phyloP scores from a whole-genome alignment of 2,113 vertebrate genomes.

The Empidonax alnorum region DNA sequence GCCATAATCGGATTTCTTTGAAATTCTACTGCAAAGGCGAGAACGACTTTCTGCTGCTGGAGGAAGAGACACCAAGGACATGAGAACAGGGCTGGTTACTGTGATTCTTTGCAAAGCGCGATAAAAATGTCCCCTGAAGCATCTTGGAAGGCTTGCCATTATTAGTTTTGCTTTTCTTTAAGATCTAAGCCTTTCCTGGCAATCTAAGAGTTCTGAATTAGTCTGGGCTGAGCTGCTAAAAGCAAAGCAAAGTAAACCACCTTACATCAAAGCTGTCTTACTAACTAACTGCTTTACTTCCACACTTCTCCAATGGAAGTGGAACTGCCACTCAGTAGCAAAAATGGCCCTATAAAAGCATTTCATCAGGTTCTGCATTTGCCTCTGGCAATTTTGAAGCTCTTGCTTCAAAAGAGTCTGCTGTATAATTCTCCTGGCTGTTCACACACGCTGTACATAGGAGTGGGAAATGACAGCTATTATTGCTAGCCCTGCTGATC shows the following conservation, averaged over 20 bases:
- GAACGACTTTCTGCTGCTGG: background rate
- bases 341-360: background rate
- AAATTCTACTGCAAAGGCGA: background rate
- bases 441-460: background rate
- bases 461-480: background rate
- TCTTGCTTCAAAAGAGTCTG: background rate
- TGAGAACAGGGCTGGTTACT: background rate
- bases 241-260: constrained; percentile 23
- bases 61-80: background rate
- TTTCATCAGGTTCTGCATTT: background rate
- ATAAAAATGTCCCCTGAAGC: background rate
- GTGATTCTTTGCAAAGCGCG: background rate
- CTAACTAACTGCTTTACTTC: background rate
- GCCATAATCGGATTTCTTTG: background rate
- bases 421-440: background rate
- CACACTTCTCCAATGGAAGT: background rate
- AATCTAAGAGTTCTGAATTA: background rate
- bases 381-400: background rate
- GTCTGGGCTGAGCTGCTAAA: background rate
- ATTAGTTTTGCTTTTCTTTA: constrained; percentile 11
- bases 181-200: background rate
- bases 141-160: background rate
- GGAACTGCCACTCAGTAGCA: background rate
- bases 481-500: background rate
- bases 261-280: constrained; percentile 15